These are phyloP conservation scores for Galbula dea DNA, from an alignment of 2,113 vertebrate species.

Conservation along the genomic window DNA sequence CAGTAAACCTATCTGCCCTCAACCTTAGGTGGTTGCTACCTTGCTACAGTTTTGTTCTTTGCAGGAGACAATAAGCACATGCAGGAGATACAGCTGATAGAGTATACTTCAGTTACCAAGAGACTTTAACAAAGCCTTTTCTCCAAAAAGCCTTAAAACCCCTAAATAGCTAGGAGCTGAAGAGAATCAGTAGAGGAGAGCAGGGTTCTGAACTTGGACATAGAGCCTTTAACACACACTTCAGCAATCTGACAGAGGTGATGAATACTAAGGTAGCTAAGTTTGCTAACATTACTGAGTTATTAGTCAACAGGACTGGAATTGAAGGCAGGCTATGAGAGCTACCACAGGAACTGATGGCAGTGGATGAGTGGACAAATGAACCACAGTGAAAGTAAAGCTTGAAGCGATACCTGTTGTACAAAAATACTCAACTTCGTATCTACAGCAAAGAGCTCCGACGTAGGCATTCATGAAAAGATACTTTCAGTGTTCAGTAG, in stretches of 20 bases:
- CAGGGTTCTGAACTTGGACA: background rate
- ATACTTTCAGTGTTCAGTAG: background rate
- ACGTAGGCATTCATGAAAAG: background rate
- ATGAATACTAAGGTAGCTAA: background rate
- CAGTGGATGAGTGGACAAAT: background rate
- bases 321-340: background rate
- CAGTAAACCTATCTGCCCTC: background rate
- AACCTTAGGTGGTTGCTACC: accelerated
- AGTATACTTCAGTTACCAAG: background rate
- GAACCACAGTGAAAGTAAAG: background rate
- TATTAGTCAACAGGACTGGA: background rate
- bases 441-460: background rate
- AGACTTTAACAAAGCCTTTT: background rate
- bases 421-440: background rate
- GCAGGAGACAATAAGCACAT: background rate
- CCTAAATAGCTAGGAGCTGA: background rate
- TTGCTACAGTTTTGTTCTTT: background rate
- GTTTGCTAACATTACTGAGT: background rate
- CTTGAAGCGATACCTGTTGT: background rate
- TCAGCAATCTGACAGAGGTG: background rate
- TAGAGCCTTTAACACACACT: background rate
- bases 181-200: too few species aligned
- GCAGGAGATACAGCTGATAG: background rate
- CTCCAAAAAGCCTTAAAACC: background rate
- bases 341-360: background rate